Conservation (phyloP, 2,888 invertebrate genomes). For the Scaeva pyrastri region DNA sequence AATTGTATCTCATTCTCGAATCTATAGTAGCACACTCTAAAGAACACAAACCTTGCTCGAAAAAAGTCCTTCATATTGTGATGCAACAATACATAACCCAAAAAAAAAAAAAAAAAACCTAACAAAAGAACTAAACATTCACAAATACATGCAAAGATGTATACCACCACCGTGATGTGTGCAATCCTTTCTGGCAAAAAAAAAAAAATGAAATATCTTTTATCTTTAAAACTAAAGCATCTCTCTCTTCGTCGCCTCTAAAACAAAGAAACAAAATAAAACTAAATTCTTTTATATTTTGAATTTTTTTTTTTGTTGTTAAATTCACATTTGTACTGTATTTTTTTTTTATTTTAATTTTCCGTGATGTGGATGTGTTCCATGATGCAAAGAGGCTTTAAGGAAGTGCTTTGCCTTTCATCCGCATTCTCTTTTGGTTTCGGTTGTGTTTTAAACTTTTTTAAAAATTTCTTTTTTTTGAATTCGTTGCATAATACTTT, state of each 20-base stretch:
- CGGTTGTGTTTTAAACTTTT: not conserved
- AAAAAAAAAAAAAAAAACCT: slow-evolving; percentile 15
- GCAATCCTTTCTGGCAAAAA: not conserved
- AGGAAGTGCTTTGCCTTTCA: slow-evolving; percentile 45
- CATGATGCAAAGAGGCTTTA: slow-evolving; percentile 34
- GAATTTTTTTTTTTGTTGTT: not conserved
- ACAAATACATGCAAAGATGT: not conserved
- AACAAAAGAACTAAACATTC: slow-evolving; percentile 15
- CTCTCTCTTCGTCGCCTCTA: slow-evolving; percentile 36
- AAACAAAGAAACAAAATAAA: slow-evolving; percentile 25
- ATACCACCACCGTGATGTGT: not conserved
- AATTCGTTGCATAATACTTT: slow-evolving; percentile 58
- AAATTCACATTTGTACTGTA: slow-evolving; percentile 1
- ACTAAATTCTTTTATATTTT: slow-evolving; percentile 39
- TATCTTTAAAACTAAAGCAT: slow-evolving; percentile 28
- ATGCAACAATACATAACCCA: slow-evolving; percentile 27
- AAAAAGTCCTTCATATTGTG: slow-evolving; percentile 17
- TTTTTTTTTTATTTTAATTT: slow-evolving; percentile 34
- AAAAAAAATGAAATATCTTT: not conserved
- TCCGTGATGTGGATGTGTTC: slow-evolving; percentile 36
- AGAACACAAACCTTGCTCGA: not conserved
- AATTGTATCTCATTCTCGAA: slow-evolving; percentile 9
- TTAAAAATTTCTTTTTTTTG: slow-evolving; percentile 15
- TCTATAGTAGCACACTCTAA: not conserved
- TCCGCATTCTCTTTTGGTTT: slow-evolving; percentile 18